Base-by-base conservation (phyloP, 2,113 vertebrate genomes). In the Noturus placidus region DNA sequence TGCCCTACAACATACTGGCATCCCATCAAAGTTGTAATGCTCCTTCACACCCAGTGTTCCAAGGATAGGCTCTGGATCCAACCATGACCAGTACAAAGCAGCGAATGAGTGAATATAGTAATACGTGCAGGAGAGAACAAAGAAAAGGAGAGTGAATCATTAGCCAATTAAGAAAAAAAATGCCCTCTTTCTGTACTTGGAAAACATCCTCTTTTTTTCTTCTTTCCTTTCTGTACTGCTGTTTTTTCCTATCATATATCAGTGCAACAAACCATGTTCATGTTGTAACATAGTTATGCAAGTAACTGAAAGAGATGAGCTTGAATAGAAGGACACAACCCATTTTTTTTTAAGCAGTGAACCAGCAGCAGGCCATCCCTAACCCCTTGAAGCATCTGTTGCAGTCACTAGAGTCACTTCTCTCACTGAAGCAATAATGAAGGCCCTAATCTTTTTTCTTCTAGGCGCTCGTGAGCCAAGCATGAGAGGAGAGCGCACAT, bases 341-440 rank as follows among this genome's bases (percentile, higher is more conserved):
- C 57, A 35, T 22, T 38, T 38, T 38, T 38, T 42, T 46, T 35
- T 1, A 38, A 80, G n/a, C 1, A 1, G 56, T 65, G 70, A 90
- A 83, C 52, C 65, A 79, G 78, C 70, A 35, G 50, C 35, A 11
- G 35, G 70, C 19, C 80, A 15, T 61, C 56, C n/a, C 65, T 50
- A 38, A 80, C n/a, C 20, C 38, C 56, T 14, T 77, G 7, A 19
- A 89, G 88, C 93, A 94, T 94, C 93, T 95, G 92, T 92, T 88
- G 89, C 92, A 90, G 90, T 93, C 93, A 92, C 91, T 93, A 92
- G 91, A 92, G 91, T 61, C 88, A 91, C 86, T 86, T 13, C 88
- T 92, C 82, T 89, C 76, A 82, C 76, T 79, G 85, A 88, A 85
- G 90, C 90, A 82, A 83, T 87, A 91, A 90, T 50, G 50, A 85